These are phyloP conservation scores for Muscidifurax raptorellus DNA, from an alignment of 1,140 invertebrate species.

Conservation along the genomic window DNA sequence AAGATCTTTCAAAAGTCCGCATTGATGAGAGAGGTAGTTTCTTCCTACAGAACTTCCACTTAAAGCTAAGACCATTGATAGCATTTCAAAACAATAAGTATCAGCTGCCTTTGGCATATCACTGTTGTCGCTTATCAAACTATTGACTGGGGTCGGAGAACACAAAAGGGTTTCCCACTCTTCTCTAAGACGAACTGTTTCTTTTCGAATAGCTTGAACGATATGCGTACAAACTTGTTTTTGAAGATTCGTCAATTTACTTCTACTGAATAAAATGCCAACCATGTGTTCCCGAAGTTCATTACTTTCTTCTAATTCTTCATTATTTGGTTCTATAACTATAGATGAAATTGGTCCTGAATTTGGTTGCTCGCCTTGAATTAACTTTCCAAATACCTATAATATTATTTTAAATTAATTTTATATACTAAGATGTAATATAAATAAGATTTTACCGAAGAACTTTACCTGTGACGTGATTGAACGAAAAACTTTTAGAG, in stretches of 20 bases:
- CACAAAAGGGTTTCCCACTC: constrained; percentile 87
- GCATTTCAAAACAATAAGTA: constrained; percentile 98
- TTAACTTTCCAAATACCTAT: constrained; percentile 94
- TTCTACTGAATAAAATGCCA: constrained; percentile 95
- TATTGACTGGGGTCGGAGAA: constrained; percentile 70
- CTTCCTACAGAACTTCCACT: constrained; percentile 94
- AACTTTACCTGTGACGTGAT: constrained; percentile 89
- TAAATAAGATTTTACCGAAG: constrained; percentile 11
- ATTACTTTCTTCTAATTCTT: constrained; percentile 83
- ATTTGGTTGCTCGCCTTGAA: constrained; percentile 77
- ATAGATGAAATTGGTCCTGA: constrained; percentile 40
- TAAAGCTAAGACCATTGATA: constrained; percentile 95
- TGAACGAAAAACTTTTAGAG: constrained; percentile 93
- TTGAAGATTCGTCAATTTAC: constrained; percentile 94
- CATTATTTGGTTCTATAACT: constrained; percentile 69
- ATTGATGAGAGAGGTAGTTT: constrained; percentile 92
- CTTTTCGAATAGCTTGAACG: constrained; percentile 93
- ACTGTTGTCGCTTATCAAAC: constrained; percentile 69
- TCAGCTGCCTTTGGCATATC: constrained; percentile 80
- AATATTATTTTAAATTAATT: constrained; percentile 14
- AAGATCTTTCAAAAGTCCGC: constrained; percentile 88
- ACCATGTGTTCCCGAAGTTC: constrained; percentile 97
- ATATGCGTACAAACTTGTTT: constrained; percentile 93
- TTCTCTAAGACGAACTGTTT: constrained; percentile 88
- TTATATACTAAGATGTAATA: neutral